Conservation (phyloP, 2,888 invertebrate genomes). For the Noctua janthe region DNA sequence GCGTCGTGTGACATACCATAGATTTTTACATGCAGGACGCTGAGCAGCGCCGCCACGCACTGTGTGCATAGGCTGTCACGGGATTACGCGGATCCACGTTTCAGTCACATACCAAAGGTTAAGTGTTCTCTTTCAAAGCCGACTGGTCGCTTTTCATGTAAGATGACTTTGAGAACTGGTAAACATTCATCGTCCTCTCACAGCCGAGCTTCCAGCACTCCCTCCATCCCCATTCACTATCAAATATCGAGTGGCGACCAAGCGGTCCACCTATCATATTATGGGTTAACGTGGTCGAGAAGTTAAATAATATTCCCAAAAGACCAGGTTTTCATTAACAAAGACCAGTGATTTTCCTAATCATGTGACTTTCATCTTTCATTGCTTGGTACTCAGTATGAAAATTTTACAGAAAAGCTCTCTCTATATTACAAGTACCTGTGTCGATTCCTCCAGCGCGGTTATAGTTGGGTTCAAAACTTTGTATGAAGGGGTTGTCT, state of each 20-base stretch:
- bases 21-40: too few relatives aligned
- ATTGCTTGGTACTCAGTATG: neutral
- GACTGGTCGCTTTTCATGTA: too few relatives aligned
- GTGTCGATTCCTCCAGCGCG: slow-evolving; percentile 85
- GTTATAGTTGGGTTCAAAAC: slow-evolving; percentile 89
- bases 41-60: too few relatives aligned
- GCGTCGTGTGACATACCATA: too few relatives aligned
- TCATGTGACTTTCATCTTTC: neutral
- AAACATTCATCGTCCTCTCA: too few relatives aligned
- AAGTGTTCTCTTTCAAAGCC: too few relatives aligned
- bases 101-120: too few relatives aligned
- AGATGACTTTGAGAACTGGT: too few relatives aligned
- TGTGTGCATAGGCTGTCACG: too few relatives aligned
- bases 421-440: slow-evolving; percentile 67
- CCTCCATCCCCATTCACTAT: neutral
- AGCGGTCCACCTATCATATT: neutral
- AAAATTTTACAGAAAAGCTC: neutral
- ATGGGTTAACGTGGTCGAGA: neutral
- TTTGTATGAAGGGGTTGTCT: slow-evolving; percentile 88
- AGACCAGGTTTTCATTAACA: neutral
- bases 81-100: too few relatives aligned
- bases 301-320: neutral
- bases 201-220: neutral
- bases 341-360: too few relatives aligned
- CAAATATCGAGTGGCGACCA: neutral